Evolutionary conservation across 37 sponge, comb jelly and placozoan genomes (phyloP).

Genomic region (Bolinopsis microptera): DNA sequence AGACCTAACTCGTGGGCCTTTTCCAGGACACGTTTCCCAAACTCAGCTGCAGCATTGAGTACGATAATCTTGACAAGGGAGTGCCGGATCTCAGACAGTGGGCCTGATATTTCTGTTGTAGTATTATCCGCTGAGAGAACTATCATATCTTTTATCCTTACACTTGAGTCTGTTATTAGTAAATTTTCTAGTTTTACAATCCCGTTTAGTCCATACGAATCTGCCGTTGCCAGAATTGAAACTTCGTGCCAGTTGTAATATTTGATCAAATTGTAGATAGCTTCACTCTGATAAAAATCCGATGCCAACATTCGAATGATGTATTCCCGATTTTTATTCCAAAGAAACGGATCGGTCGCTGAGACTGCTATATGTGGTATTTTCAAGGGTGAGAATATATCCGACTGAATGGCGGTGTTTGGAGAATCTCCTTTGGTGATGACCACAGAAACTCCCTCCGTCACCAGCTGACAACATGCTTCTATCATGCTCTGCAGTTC

Average conservation of each 20-base stretch:
- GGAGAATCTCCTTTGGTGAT: background rate
- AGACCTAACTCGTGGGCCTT: background rate
- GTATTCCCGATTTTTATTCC: background rate
- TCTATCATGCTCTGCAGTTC: background rate
- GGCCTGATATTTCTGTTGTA: background rate
- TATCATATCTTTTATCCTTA: background rate
- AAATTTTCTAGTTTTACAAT: conserved; percentile 27
- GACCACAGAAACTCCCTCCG: background rate
- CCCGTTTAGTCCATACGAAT: background rate
- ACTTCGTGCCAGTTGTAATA: background rate
- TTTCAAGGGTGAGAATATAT: background rate
- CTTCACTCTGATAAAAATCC: background rate
- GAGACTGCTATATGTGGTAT: conserved; percentile 5
- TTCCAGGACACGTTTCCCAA: background rate
- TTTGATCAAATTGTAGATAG: background rate
- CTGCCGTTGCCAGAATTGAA: background rate
- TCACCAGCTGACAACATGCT: conserved; percentile 6
- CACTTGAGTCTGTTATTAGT: background rate
- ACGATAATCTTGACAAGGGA: background rate
- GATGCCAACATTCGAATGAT: background rate
- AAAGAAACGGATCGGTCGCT: background rate
- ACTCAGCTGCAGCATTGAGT: background rate
- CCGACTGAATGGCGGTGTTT: background rate
- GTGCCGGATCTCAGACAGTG: background rate
- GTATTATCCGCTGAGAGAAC: background rate